Base-by-base conservation (phyloP, 2,888 invertebrate genomes). In the Lamproptera curius region DNA sequence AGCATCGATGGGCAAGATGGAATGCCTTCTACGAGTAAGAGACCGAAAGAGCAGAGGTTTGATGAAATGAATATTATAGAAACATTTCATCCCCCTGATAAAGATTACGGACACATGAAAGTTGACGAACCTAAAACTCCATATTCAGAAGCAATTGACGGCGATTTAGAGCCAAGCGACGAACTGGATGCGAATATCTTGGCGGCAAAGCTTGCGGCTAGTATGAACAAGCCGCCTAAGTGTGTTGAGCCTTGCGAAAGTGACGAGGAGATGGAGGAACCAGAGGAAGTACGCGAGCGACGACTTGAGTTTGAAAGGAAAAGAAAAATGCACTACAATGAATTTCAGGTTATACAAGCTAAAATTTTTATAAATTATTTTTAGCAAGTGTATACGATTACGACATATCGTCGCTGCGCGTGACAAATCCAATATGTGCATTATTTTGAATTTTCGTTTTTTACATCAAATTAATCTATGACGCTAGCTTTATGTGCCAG, bases 61-160 rank as follows among this genome's bases (percentile, higher is more conserved):
- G 99, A 99, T 82, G 99, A 99, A 89, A 96, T 98, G 92, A 99
- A 99, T 85, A 99, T 99, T 58, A 91, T 99, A 63, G 98, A 97
- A 59, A 99, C 99, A 0, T 92, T 97, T 68, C 99, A 99, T 89
- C 99, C 99, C 34, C 90, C 95, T 15, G 97, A 97, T 76, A 99
- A 99, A 87, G 99, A 99, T 84, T 99, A 99, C 82, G 99, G 99
- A 6, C 97, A 97, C 71, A 99, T 99, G 98, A 99, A 99, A 85
- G 81, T 86, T 28, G 96, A 97, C 66, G 99, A 99, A 82, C 99
- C 99, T 1, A 98, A 98, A 81, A 99, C 99, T 16, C 99, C 99
- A 31, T 91, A 75, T 62, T 86, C 88, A 3, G 92, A 92, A 65
- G 77, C 91, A 42, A 89, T 86, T 38, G 93, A 92, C 54, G 88